Evolutionary conservation across 2,797 vertebrate species (phyloP).

Genomic region (Stomatorhinus walkeri): DNA sequence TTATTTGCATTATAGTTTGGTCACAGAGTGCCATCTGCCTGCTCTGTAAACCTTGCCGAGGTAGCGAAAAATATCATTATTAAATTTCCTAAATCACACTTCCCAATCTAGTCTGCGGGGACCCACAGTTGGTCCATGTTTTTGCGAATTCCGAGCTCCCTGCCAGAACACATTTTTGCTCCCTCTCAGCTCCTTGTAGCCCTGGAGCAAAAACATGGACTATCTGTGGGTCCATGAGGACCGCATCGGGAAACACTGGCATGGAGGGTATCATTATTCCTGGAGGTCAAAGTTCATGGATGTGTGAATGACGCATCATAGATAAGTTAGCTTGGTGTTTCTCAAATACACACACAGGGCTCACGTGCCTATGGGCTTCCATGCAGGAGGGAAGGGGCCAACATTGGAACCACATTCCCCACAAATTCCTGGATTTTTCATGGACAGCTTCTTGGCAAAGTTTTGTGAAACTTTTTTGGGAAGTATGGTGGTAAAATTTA

Average conservation of each 20-base stretch:
- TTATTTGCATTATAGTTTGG: conserved; percentile 20
- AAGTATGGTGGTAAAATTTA: background rate
- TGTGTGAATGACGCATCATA: background rate
- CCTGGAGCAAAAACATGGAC: background rate
- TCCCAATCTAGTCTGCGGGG: background rate
- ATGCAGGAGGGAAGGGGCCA: conserved; percentile 26
- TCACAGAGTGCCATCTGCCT: conserved; percentile 42
- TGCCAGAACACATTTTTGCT: background rate
- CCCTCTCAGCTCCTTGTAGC: background rate
- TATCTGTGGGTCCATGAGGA: background rate
- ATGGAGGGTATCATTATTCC: background rate
- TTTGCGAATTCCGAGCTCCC: background rate
- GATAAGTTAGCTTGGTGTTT: background rate
- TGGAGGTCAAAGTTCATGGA: background rate
- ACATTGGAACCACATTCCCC: conserved; percentile 45
- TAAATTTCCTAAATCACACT: conserved; percentile 21
- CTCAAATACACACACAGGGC: background rate
- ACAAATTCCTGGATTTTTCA: conserved; percentile 43
- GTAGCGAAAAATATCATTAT: conserved; percentile 36
- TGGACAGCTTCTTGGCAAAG: conserved; percentile 10
- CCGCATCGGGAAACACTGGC: background rate
- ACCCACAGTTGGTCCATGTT: background rate
- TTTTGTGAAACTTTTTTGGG: background rate
- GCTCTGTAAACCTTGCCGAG: conserved; percentile 30
- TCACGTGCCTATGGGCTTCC: background rate